These are phyloP conservation scores for Phanerotoma sp. DNA, from an alignment of 2,888 invertebrate genomes.

Conservation along the genomic window DNA sequence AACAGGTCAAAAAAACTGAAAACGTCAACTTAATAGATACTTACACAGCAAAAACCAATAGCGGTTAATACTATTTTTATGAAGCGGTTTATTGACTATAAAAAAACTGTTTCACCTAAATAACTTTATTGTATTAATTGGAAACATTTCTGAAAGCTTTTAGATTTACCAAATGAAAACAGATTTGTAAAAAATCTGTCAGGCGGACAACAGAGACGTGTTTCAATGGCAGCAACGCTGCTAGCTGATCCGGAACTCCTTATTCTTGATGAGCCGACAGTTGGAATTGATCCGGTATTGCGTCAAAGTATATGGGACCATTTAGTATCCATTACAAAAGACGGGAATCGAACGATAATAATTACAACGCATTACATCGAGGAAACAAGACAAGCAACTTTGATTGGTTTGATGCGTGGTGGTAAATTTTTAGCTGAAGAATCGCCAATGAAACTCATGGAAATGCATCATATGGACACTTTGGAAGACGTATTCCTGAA, in stretches of 20 bases:
- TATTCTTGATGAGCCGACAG: slow-evolving; percentile 91
- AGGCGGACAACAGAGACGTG: slow-evolving; percentile 87
- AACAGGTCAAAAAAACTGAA: too few species aligned
- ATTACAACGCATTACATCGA: slow-evolving; percentile 89
- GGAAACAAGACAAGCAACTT: slow-evolving; percentile 80
- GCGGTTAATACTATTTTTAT: too few species aligned
- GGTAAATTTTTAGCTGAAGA: slow-evolving; percentile 85
- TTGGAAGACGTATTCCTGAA: slow-evolving; percentile 82
- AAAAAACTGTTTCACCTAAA: too few species aligned
- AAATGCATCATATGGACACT: slow-evolving; percentile 71
- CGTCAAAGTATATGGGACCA: slow-evolving; percentile 86
- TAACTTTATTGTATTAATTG: background rate
- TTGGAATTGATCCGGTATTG: slow-evolving; percentile 88
- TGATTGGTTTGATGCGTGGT: slow-evolving; percentile 81
- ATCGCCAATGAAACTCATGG: slow-evolving; percentile 71
- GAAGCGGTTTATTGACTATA: too few species aligned
- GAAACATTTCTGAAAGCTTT: slow-evolving; percentile 47
- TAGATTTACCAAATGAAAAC: slow-evolving; percentile 61
- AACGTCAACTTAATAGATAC: too few species aligned
- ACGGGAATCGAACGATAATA: slow-evolving; percentile 76
- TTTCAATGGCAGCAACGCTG: slow-evolving; percentile 85
- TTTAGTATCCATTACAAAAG: slow-evolving; percentile 75
- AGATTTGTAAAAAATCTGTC: slow-evolving; percentile 77
- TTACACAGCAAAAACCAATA: too few species aligned
- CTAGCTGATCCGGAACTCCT: slow-evolving; percentile 87